Evolutionary conservation across 2,113 vertebrate genomes (phyloP).

Genomic region (Oenanthe oenanthe): DNA sequence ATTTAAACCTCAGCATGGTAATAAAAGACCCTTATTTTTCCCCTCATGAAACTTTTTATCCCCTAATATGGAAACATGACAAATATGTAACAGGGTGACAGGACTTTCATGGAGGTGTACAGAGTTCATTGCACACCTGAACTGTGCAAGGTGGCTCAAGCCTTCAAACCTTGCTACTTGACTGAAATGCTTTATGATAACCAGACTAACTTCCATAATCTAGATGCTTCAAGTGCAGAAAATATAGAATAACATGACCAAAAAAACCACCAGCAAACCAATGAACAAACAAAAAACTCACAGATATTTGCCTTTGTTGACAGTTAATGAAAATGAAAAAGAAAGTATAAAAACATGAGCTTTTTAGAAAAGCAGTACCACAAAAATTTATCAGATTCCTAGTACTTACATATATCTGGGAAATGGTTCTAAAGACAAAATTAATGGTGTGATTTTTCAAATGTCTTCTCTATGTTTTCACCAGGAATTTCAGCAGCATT

Average conservation of each 20-base stretch:
- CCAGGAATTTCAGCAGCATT: slow-evolving; percentile 6
- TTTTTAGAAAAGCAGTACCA: background rate
- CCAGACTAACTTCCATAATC: background rate
- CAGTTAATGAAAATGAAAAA: background rate
- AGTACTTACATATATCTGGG: background rate
- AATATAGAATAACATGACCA: background rate
- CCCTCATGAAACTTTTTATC: background rate
- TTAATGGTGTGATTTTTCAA: background rate
- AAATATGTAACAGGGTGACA: slow-evolving; percentile 1
- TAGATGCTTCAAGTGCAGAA: background rate
- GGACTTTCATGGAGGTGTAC: slow-evolving; percentile 33
- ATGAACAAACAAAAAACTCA: background rate
- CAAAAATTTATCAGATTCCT: background rate
- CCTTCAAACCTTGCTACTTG: slow-evolving; percentile 8
- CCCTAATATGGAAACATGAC: background rate
- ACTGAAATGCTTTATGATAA: slow-evolving; percentile 22
- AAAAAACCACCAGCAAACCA: background rate
- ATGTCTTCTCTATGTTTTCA: background rate
- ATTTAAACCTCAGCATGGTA: slow-evolving; percentile 30
- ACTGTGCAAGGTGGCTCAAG: background rate
- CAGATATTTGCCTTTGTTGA: background rate
- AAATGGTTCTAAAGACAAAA: background rate
- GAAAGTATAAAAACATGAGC: background rate
- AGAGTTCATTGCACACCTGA: background rate
- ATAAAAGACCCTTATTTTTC: background rate